Evolutionary conservation across 2,888 invertebrate species (phyloP), one percentile per base, ranked within the genome.

Genomic region (Heteromyza rotundicornis): DNA sequence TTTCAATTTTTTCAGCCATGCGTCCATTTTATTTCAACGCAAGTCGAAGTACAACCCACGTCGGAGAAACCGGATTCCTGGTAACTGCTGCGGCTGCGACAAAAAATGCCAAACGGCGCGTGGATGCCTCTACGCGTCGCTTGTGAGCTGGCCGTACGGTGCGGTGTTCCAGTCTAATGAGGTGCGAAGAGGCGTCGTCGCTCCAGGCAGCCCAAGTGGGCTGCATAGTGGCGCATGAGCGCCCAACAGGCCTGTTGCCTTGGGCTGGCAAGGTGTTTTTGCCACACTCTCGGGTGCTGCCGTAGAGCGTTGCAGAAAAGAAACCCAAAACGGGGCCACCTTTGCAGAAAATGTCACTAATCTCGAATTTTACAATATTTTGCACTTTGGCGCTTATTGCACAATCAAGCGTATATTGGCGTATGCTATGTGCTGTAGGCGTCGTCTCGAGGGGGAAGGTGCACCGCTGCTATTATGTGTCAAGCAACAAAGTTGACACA

Each of bases 151-250:
- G n/a, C n/a, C n/a, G n/a, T n/a, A n/a, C n/a, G n/a, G n/a, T n/a
- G n/a, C 51, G 52, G 50, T 49, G n/a, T 58, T 64, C 49, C 35
- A 63, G 67, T 68, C 74, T 74, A 74, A 74, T 76, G 74, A 74
- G 74, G 75, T 68, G 77, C 75, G 70, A 70, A 65, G 62, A 64
- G 65, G 64, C 76, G 76, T 72, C 68, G 64, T 17, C 66, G 67
- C n/a, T n/a, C n/a, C 67, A 67, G 63, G 67, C 66, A 10, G 60
- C n/a, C 40, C 40, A n/a, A 14, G 24, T 56, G 59, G 49, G 36
- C 36, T 50, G 35, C 40, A n/a, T 19, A 24, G n/a, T 44, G 24
- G 49, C 27, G 17, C 17, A 35, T 12, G 17, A 23, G 14, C 53
- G 60, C 56, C 56, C n/a, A n/a, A n/a, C n/a, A n/a, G n/a, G 10